Base-by-base conservation (phyloP, 2,797 vertebrate species). In the Takifugu rubripes region DNA sequence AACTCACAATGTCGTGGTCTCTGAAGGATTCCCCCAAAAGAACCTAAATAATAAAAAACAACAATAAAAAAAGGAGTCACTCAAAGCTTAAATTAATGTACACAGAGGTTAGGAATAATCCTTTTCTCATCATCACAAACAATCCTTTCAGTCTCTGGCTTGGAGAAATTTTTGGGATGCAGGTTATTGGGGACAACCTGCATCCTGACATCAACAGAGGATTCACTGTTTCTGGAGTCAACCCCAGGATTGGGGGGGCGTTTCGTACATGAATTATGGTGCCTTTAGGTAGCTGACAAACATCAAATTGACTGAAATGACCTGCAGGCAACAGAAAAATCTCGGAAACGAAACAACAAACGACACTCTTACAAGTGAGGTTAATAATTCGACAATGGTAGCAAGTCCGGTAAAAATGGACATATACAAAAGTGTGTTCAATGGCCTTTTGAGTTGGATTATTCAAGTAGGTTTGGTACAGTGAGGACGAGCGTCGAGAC, bases 381-480 rank as follows among this genome's bases (percentile, higher is more conserved):
- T 73, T 62, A 74, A 70, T 82, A 58, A 84, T 75, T 79, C 79
- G 74, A 84, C 72, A 83, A 79, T 59, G 84, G 77, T 82, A 82
- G 68, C 61, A 82, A 79, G 72, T 87, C 87, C 82, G 87, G 84
- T 85, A 83, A 87, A 85, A 84, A 75, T 83, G 82, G 81, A 89
- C 86, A 80, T 77, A 75, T 87, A 83, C 79, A 83, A 85, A 85
- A 86, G 61, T 83, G 85, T 90, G 84, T 88, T 87, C 86, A 88
- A 91, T 90, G 90, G 88, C 91, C 84, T 89, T 85, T 83, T 81
- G 63, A 86, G 77, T 84, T 85, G 74, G 69, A 77, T 75, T 79
- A 83, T 91, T 92, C 92, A 92, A 92, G 92, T 93, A 91, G 79
- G 81, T 90, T 90, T 86, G 84, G 84, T 90, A 89, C 89, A 92